A percentile compares a stretch with the other conserved stretches of the same genome.
phyloP scores from a whole-genome alignment of 2,113 vertebrate genomes.

The Baryphthengus martii region DNA sequence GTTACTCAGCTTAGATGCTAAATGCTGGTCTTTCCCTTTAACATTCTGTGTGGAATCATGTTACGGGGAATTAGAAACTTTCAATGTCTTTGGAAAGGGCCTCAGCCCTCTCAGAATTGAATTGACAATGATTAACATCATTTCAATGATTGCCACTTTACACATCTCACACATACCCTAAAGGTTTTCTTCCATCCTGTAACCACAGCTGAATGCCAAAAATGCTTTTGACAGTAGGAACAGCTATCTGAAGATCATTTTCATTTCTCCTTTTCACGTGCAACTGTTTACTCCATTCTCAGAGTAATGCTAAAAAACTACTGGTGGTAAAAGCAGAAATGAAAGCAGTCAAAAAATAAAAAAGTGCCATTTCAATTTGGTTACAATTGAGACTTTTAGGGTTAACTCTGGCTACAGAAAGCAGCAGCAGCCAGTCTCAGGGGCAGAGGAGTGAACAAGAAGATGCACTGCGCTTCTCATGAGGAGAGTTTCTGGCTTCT shows the following conservation, averaged over 20 bases:
- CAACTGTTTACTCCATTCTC: constrained; percentile 33
- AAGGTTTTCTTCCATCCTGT: background rate
- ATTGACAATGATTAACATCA: background rate
- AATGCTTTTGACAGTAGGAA: background rate
- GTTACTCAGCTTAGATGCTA: background rate
- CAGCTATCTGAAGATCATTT: background rate
- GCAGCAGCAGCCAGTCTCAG: background rate
- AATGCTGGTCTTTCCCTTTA: background rate
- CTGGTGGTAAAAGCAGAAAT: background rate
- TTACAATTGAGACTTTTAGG: background rate
- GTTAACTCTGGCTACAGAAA: background rate
- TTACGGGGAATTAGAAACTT: constrained; percentile 42
- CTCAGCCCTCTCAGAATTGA: background rate
- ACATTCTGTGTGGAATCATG: background rate
- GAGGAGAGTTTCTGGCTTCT: background rate
- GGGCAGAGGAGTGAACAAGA: background rate
- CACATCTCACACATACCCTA: background rate
- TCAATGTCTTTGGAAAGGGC: background rate
- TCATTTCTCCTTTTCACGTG: constrained; percentile 10
- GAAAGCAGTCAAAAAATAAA: background rate
- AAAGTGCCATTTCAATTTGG: background rate
- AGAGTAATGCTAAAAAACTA: background rate
- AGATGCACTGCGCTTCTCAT: background rate
- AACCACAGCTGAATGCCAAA: background rate
- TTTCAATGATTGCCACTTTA: background rate